Conservation (phyloP, 2,113 vertebrate species). For the Shinisaurus crocodilurus region DNA sequence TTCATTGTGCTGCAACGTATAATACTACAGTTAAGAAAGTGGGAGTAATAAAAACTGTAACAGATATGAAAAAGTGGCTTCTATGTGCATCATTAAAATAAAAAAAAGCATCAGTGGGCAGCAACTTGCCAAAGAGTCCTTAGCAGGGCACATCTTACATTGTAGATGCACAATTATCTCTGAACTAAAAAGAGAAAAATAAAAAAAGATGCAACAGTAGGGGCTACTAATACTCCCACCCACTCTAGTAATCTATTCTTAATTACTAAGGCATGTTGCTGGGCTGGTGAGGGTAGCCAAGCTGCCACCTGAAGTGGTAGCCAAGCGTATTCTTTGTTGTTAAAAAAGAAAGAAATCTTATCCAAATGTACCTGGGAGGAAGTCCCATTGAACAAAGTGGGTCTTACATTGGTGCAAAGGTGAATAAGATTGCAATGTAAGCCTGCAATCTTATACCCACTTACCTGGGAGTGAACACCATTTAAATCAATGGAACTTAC, state of each 20-base stretch:
- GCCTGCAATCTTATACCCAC: not conserved
- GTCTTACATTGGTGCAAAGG: not conserved
- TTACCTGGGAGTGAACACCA: not conserved
- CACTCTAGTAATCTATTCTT: not conserved
- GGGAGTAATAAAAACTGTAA: constrained; percentile 52
- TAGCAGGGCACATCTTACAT: accelerated
- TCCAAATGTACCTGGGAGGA: not conserved
- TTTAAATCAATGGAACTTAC: not conserved
- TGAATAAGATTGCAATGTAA: not conserved
- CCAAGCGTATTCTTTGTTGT: not conserved
- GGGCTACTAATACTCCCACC: not conserved
- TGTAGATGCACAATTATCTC: not conserved
- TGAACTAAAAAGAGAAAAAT: not conserved
- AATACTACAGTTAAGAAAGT: constrained; percentile 52
- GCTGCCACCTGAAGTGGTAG: not conserved
- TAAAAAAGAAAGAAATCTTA: not conserved
- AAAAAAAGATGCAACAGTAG: not conserved
- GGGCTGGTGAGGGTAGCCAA: not conserved
- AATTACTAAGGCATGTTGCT: not conserved
- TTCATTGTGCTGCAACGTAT: constrained; percentile 46
- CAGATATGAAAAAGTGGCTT: constrained; percentile 37
- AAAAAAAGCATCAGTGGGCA: constrained; percentile 5
- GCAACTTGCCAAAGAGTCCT: constrained; percentile 40
- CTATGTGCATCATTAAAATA: constrained; percentile 38
- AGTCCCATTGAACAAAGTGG: not conserved